Conservation (phyloP, 2,888 invertebrate genomes). For the Cheilosia vernalis region DNA sequence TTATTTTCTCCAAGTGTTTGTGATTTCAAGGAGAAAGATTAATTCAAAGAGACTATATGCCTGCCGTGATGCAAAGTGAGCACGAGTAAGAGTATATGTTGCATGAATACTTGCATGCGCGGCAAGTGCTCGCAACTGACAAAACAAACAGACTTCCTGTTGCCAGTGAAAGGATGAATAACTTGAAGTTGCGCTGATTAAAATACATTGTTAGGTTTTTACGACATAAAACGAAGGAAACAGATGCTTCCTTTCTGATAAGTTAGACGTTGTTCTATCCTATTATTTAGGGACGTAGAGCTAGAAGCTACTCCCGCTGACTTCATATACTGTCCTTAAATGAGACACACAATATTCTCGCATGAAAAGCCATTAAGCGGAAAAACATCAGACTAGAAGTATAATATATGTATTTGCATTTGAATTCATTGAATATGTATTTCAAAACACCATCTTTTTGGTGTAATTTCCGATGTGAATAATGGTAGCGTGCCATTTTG, state of each 20-base stretch:
- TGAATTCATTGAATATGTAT: slow-evolving; percentile 33
- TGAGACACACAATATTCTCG: background rate
- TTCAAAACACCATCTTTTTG: slow-evolving; percentile 5
- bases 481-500: background rate
- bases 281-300: background rate
- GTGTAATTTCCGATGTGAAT: slow-evolving; percentile 17
- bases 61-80: background rate
- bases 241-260: background rate
- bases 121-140: background rate
- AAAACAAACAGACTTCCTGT: background rate
- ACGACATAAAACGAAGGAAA: background rate
- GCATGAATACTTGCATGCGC: background rate
- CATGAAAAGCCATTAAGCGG: background rate
- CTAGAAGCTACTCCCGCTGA: background rate
- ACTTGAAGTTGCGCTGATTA: background rate
- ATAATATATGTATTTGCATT: background rate
- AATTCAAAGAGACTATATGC: slow-evolving; percentile 1
- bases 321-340: background rate
- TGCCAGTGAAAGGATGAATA: slow-evolving; percentile 3
- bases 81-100: background rate
- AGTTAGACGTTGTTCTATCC: background rate
- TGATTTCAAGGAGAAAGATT: background rate
- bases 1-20: background rate
- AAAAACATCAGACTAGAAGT: slow-evolving; percentile 4
- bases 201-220: slow-evolving; percentile 2